Evolutionary conservation across 2,113 vertebrate genomes (phyloP).

Genomic region (Hippoglossus stenolepis): DNA sequence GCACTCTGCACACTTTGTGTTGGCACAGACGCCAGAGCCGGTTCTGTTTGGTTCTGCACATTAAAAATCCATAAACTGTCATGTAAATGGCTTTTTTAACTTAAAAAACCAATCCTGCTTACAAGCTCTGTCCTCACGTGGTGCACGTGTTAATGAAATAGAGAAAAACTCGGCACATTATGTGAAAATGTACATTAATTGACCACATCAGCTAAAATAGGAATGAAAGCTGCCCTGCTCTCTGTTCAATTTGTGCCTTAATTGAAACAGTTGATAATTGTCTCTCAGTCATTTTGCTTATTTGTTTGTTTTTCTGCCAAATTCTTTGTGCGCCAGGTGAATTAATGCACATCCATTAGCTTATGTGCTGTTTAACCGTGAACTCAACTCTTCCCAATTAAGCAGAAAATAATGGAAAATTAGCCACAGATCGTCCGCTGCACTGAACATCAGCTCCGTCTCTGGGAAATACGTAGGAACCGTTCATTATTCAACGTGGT

Average conservation of each 20-base stretch:
- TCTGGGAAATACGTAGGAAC: slow-evolving; percentile 31
- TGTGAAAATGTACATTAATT: slow-evolving; percentile 50
- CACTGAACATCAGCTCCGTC: slow-evolving; percentile 31
- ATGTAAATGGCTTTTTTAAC: slow-evolving; percentile 24
- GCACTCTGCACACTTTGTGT: slow-evolving; percentile 45
- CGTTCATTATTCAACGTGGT: slow-evolving; percentile 59
- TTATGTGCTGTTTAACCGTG: slow-evolving; percentile 29
- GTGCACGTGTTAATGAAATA: slow-evolving; percentile 7
- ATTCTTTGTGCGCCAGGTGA: slow-evolving; percentile 35
- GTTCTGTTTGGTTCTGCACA: slow-evolving; percentile 14
- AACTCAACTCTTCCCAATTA: slow-evolving; percentile 57
- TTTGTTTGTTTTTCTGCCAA: slow-evolving; percentile 17
- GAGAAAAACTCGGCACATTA: slow-evolving; percentile 19
- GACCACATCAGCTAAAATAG: slow-evolving; percentile 30
- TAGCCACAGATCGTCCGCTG: slow-evolving; percentile 48
- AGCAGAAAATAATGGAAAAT: slow-evolving; percentile 52
- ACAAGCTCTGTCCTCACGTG: background rate
- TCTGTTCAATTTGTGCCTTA: slow-evolving; percentile 41
- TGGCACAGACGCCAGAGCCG: background rate
- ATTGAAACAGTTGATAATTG: slow-evolving; percentile 67
- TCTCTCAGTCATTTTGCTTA: slow-evolving; percentile 35
- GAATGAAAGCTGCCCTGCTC: slow-evolving; percentile 24
- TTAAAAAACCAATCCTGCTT: background rate
- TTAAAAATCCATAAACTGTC: background rate
- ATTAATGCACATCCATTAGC: slow-evolving; percentile 55